These are phyloP conservation scores for Helogale parvula DNA, from an alignment of 2,113 vertebrate genomes.

Conservation along the genomic window DNA sequence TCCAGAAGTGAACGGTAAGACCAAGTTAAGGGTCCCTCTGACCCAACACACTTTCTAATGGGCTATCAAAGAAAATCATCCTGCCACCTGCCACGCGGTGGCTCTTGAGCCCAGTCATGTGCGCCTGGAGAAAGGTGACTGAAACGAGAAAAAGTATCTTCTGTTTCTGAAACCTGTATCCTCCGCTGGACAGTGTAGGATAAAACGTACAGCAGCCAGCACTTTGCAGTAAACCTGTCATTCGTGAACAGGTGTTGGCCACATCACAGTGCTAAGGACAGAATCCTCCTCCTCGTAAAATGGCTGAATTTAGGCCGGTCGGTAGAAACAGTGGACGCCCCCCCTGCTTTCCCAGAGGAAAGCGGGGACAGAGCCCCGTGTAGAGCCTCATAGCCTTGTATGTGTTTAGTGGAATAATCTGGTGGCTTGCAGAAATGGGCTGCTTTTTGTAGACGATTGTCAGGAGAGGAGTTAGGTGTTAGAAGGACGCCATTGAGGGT, in stretches of 20 bases:
- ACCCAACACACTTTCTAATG: not conserved
- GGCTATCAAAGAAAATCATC: not conserved
- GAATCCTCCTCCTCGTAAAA: not conserved
- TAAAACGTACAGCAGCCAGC: not conserved
- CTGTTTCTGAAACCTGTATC: not conserved
- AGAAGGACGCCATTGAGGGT: not conserved
- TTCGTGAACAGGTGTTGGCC: not conserved
- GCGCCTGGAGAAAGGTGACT: not conserved
- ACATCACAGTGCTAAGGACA: not conserved
- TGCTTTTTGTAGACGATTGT: not conserved
- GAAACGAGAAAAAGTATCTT: not conserved
- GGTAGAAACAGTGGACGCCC: not conserved
- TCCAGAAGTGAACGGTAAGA: not conserved
- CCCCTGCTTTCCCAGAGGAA: not conserved
- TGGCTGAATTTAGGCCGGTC: not conserved
- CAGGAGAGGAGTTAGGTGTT: not conserved
- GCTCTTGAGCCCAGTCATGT: not conserved
- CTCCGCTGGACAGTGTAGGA: not conserved
- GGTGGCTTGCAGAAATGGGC: not conserved
- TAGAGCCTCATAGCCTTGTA: not conserved
- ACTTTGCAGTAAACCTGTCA: not conserved
- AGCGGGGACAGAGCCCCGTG: fast-evolving
- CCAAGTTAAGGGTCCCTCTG: not conserved
- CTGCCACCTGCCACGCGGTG: fast-evolving
- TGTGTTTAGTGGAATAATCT: not conserved